Evolutionary conservation across 2,888 invertebrate genomes (phyloP).

Genomic region (Hanleya hanleyi): DNA sequence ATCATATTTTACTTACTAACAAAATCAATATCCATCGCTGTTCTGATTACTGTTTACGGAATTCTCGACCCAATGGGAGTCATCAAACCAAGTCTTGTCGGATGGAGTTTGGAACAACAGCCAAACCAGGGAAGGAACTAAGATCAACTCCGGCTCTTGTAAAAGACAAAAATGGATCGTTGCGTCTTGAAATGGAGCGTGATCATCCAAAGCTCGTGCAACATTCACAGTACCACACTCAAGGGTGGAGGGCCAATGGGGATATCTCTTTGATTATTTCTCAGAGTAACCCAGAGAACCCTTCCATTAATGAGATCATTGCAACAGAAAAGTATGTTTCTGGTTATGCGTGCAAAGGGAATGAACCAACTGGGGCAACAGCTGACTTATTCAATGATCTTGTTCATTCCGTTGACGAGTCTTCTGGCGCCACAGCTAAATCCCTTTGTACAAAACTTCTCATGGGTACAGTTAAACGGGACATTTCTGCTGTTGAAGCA

Average conservation of each 20-base stretch:
- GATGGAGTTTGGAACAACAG: constrained; percentile 42
- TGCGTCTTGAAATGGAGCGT: constrained; percentile 43
- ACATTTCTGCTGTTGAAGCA: constrained; percentile 37
- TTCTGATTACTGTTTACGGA: constrained; percentile 35
- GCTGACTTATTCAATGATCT: constrained; percentile 33
- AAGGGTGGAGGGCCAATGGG: constrained; percentile 44
- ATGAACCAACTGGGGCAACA: constrained; percentile 38
- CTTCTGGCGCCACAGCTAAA: constrained; percentile 24
- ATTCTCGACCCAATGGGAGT: background rate
- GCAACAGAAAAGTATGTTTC: constrained; percentile 27
- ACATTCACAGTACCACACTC: constrained; percentile 41
- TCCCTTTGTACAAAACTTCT: constrained; percentile 36
- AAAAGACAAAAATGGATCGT: constrained; percentile 39
- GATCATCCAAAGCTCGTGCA: constrained; percentile 46
- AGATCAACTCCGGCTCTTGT: constrained; percentile 33
- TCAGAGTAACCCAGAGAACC: constrained; percentile 38
- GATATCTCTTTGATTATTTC: constrained; percentile 44
- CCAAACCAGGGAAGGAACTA: constrained; percentile 18
- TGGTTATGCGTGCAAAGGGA: constrained; percentile 46
- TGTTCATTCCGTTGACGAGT: constrained; percentile 2
- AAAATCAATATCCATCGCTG: too few species aligned
- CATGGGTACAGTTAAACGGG: constrained; percentile 40
- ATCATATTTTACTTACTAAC: too few species aligned
- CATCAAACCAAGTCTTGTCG: constrained; percentile 20
- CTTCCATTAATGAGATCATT: constrained; percentile 41